Evolutionary conservation across 2,797 vertebrate genomes (phyloP).

Genomic region (Brachyalestes nurse): DNA sequence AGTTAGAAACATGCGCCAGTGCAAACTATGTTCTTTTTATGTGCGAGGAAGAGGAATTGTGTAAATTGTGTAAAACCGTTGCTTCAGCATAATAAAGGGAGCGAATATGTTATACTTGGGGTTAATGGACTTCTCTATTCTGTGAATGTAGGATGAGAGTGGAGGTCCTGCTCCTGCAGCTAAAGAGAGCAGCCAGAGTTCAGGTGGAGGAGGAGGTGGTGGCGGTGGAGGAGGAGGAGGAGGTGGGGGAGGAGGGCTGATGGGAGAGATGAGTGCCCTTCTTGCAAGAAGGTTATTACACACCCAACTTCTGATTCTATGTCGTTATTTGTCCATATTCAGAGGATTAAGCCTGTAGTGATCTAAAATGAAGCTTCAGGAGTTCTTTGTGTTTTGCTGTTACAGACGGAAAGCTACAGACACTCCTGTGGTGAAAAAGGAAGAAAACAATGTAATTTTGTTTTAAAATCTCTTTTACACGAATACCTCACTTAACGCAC

Average conservation of each 20-base stretch:
- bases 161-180: conserved; percentile 57
- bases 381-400: neutral
- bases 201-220: conserved; percentile 54
- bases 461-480: no score
- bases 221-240: conserved; percentile 65
- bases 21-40: no score
- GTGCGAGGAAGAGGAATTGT: no score
- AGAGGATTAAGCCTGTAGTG: neutral
- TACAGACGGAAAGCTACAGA: conserved; percentile 74
- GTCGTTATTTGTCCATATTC: neutral
- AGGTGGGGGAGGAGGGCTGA: conserved; percentile 77
- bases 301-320: neutral
- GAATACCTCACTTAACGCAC: neutral
- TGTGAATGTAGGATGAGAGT: conserved; percentile 70
- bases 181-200: conserved; percentile 63
- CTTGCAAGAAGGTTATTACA: conserved; percentile 82
- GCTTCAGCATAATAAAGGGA: neutral
- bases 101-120: neutral
- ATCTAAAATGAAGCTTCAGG: neutral
- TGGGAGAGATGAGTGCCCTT: conserved; percentile 91
- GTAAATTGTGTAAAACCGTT: neutral
- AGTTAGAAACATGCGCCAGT: no score
- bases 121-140: conserved; percentile 15
- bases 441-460: conserved; percentile 66
- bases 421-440: conserved; percentile 63